These are phyloP conservation scores for Drosophila virilis DNA, from an alignment of 1,140 invertebrate genomes.

Conservation along the genomic window DNA sequence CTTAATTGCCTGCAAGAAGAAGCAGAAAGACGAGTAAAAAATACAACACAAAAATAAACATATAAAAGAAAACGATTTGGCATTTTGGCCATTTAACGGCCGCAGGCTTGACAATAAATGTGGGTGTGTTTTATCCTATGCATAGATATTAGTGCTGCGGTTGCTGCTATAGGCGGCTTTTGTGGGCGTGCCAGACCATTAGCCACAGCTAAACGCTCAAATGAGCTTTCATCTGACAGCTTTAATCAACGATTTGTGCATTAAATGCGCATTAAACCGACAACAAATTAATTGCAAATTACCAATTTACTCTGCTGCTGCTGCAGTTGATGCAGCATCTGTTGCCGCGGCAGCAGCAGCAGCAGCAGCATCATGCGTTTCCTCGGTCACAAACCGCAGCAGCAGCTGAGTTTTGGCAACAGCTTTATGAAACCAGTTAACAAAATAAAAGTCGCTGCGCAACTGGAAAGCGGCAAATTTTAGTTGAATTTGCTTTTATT, in stretches of 20 bases:
- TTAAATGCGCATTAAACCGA: slow-evolving; percentile 71
- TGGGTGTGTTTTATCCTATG: slow-evolving; percentile 36
- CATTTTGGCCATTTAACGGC: slow-evolving; percentile 45
- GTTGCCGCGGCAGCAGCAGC: slow-evolving; percentile 11
- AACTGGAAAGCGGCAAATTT: slow-evolving; percentile 66
- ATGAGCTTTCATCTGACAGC: slow-evolving; percentile 54
- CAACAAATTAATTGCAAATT: slow-evolving; percentile 76
- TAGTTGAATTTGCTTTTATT: slow-evolving; percentile 34
- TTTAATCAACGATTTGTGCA: slow-evolving; percentile 65
- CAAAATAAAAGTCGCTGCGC: slow-evolving; percentile 61
- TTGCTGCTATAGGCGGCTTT: neutral
- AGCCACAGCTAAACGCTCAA: slow-evolving; percentile 50
- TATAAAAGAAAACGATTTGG: slow-evolving; percentile 45
- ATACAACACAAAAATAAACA: slow-evolving; percentile 13
- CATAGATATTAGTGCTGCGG: neutral
- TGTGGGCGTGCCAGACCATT: slow-evolving; percentile 33
- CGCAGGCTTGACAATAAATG: slow-evolving; percentile 35
- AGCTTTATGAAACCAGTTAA: slow-evolving; percentile 50
- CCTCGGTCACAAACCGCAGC: slow-evolving; percentile 50
- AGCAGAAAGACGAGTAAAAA: slow-evolving; percentile 15
- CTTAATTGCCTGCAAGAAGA: slow-evolving; percentile 78
- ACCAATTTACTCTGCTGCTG: slow-evolving; percentile 51
- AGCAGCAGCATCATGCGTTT: slow-evolving; percentile 59
- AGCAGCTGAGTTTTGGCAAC: slow-evolving; percentile 57
- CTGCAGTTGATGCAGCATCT: slow-evolving; percentile 11